Conservation (phyloP, 2,113 vertebrate genomes). For the Lasiurus cinereus region DNA sequence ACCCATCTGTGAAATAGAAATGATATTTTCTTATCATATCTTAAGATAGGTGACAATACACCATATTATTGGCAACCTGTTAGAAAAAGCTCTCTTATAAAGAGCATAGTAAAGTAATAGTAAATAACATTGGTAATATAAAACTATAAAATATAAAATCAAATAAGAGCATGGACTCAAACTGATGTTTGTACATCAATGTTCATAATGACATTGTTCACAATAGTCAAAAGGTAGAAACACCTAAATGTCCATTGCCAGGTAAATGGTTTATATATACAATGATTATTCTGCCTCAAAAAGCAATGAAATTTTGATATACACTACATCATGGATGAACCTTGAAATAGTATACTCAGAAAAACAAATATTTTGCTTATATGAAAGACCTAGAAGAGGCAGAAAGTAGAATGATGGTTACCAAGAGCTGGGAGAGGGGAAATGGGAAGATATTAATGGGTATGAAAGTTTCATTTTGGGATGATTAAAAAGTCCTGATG, state of each 20-base stretch:
- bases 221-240: neutral
- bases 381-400: neutral
- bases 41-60: neutral
- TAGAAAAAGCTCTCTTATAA: slow-evolving; percentile 48
- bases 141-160: slow-evolving; percentile 51
- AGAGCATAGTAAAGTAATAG: slow-evolving; percentile 49
- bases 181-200: no score
- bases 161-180: neutral
- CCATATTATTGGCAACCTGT: neutral
- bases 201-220: neutral
- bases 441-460: neutral
- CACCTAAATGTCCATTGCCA: neutral
- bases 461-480: neutral
- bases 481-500: neutral
- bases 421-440: neutral
- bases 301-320: neutral
- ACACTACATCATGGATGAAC: neutral
- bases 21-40: neutral
- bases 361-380: neutral
- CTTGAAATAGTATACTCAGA: neutral
- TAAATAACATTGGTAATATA: slow-evolving; percentile 59
- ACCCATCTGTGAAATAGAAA: neutral
- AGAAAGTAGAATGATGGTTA: neutral
- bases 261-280: neutral
- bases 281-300: neutral